These are phyloP conservation scores for Taxidea taxus DNA, from an alignment of 2,113 vertebrate genomes.

Conservation along the genomic window DNA sequence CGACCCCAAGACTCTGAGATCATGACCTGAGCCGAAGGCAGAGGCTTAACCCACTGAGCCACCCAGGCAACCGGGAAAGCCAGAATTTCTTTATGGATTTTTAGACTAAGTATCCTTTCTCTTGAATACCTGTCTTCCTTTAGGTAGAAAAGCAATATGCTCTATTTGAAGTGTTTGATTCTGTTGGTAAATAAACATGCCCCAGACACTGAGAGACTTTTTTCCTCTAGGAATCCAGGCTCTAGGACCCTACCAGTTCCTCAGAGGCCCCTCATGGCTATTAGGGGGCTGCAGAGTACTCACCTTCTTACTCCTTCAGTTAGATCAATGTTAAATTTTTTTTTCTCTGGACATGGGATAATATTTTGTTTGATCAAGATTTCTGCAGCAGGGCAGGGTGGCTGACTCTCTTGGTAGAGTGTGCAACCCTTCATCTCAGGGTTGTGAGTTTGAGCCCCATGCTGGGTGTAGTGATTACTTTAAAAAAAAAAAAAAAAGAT, in stretches of 20 bases:
- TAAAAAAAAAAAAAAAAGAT: background rate
- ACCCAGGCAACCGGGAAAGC: too few species aligned
- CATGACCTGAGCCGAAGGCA: too few species aligned
- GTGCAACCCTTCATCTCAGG: background rate
- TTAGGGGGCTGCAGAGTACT: background rate
- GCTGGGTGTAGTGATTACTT: background rate
- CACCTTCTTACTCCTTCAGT: background rate
- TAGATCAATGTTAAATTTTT: background rate
- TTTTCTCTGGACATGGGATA: background rate
- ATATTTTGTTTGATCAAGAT: background rate
- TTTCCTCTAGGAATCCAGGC: background rate
- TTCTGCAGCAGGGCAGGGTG: background rate
- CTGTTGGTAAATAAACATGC: conserved; percentile 20
- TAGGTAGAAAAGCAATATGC: background rate
- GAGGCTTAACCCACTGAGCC: too few species aligned
- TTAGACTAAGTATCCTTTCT: background rate
- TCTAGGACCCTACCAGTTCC: background rate
- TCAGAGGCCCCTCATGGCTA: background rate
- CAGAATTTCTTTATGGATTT: background rate
- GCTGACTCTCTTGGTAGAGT: background rate
- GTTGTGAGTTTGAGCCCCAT: background rate
- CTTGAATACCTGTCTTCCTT: background rate
- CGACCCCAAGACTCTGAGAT: too few species aligned
- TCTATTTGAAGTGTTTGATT: background rate
- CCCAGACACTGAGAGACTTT: background rate